phyloP scores from a whole-genome alignment of 2,888 invertebrate genomes.

The Beris chalybata region DNA sequence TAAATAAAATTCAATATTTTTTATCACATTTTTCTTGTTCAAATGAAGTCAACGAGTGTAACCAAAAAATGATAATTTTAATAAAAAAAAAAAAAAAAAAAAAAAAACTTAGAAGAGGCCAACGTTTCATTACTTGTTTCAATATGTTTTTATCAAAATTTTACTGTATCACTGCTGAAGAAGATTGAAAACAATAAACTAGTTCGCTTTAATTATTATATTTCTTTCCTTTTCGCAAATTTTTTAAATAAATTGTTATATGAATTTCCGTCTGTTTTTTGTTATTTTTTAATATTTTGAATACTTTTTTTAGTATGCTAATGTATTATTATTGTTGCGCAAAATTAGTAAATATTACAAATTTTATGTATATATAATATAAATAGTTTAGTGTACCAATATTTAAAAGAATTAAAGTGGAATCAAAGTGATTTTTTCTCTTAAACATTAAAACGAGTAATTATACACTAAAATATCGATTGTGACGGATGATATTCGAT shows the following conservation, averaged over 20 bases:
- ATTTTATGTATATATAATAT: constrained; percentile 38
- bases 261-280: too few relatives aligned
- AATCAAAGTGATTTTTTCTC: constrained; percentile 42
- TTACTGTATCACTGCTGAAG: not conserved
- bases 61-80: constrained; percentile 34
- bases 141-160: constrained; percentile 7
- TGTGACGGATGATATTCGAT: constrained; percentile 26
- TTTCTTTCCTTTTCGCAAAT: constrained; percentile 24
- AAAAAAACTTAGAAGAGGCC: constrained; percentile 41
- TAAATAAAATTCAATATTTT: constrained; percentile 38
- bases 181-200: constrained; percentile 19
- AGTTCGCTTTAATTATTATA: constrained; percentile 21
- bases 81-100: constrained; percentile 32
- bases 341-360: constrained; percentile 32
- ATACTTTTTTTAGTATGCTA: constrained; percentile 2
- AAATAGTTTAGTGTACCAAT: constrained; percentile 37
- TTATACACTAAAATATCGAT: constrained; percentile 12
- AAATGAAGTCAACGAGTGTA: constrained; percentile 30
- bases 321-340: constrained; percentile 20
- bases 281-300: too few relatives aligned
- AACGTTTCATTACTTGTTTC: constrained; percentile 41
- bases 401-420: constrained; percentile 21
- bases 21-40: constrained; percentile 28
- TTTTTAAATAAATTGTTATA: not conserved
- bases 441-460: not conserved